Percentiles rank a stretch among this genome's conserved stretches.
Conservation (phyloP, 2,888 invertebrate genomes). For the Sepiola atlantica region DNA sequence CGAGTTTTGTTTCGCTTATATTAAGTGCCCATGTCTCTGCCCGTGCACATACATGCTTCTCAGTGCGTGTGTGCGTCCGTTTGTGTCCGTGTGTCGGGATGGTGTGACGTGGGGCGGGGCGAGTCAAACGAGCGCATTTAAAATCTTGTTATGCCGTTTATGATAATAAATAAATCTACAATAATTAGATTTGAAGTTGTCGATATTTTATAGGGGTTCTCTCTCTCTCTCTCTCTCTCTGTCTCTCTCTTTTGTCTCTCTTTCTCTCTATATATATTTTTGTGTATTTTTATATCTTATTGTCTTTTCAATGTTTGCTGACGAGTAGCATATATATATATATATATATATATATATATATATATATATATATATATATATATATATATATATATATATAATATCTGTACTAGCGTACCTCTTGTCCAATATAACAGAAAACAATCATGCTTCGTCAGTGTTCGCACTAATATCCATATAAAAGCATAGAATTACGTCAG, state of each 20-base stretch:
- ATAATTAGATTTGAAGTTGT: background rate
- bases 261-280: background rate
- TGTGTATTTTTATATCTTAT: background rate
- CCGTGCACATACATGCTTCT: background rate
- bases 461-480: no score
- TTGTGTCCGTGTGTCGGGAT: background rate
- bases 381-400: background rate
- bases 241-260: background rate
- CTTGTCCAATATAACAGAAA: no score
- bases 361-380: background rate
- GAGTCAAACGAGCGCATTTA: background rate
- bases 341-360: conserved; percentile 32
- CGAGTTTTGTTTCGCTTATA: no score
- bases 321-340: background rate
- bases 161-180: background rate
- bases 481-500: no score
- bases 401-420: no score
- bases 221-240: background rate
- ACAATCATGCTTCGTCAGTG: no score
- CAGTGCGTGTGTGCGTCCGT: background rate
- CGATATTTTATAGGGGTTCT: background rate
- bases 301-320: background rate
- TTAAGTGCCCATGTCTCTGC: no score
- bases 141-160: background rate
- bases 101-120: background rate